Percentiles rank a stretch among this genome's conserved stretches.
Conservation (phyloP, 2,888 invertebrate species). For the Nephrotoma guestfalica region DNA sequence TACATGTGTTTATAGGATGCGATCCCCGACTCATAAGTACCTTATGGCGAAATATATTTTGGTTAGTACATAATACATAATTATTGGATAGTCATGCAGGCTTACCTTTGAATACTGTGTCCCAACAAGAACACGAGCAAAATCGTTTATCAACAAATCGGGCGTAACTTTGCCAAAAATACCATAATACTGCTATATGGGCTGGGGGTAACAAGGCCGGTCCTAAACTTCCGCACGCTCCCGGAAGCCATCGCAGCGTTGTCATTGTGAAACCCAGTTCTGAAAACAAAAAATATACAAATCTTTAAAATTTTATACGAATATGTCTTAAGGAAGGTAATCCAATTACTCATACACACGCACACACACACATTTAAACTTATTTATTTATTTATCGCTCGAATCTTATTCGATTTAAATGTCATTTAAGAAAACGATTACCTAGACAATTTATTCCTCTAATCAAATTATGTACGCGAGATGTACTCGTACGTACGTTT, state of each 20-base stretch:
- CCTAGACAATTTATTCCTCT: not conserved
- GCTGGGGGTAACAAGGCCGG: slow-evolving; percentile 43
- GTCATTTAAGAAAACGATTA: not conserved
- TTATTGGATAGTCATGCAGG: not conserved
- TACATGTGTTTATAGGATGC: slow-evolving; percentile 56
- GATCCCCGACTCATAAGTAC: slow-evolving; percentile 53
- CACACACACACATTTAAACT: no score
- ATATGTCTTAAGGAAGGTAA: no score
- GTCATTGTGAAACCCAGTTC: not conserved
- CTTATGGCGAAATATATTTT: slow-evolving; percentile 21
- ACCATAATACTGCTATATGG: slow-evolving; percentile 44
- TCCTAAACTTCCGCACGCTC: slow-evolving; percentile 29
- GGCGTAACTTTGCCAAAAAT: slow-evolving; percentile 53
- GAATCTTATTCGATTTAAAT: not conserved
- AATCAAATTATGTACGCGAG: not conserved
- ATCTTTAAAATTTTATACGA: not conserved
- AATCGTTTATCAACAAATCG: slow-evolving; percentile 45
- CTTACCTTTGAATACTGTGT: slow-evolving; percentile 57
- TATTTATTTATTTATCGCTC: not conserved
- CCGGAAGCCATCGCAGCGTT: slow-evolving; percentile 25
- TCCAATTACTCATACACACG: no score
- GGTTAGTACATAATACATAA: not conserved
- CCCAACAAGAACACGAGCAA: slow-evolving; percentile 62
- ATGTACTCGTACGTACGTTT: not conserved
- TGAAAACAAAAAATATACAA: not conserved